Base-by-base conservation (phyloP, 2,797 vertebrate species). In the Aulostomus chinensis region DNA sequence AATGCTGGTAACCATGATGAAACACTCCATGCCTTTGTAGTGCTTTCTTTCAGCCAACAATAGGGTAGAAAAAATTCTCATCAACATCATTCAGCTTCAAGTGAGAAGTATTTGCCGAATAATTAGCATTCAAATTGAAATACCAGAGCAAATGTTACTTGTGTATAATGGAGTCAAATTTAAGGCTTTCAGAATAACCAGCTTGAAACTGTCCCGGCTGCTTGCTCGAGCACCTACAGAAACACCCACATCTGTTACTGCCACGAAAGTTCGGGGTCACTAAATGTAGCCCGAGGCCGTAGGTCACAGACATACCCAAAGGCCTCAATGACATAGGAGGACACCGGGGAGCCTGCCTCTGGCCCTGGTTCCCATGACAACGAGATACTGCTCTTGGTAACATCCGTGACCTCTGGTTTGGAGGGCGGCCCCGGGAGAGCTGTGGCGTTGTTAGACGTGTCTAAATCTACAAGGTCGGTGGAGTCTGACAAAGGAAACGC, bases 311-410 rank as follows among this genome's bases (percentile, higher is more conserved):
- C 88, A 33, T 94, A 99, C 96, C 96, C 98, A 74, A 99, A 99
- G 48, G 96, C 95, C 57, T 99, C 96, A 47, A 99, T 97, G 89
- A 98, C 93, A 88, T 96, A 97, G 66, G 93, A 91, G 57, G 89
- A 93, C 72, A 94, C 91, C 32, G 93, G 93, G 54, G 94, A 90
- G 51, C 81, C 86, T 38, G 91, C 93, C 79, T 93, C 92, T 17
- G 90, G 88, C 60, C 94, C 95, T 4, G 80, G 91, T 61, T 95
- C 93, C 95, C 96, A 98, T 84, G 95, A 96, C 87, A 98, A 90
- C 15, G 95, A 97, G 75, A 98, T 94, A 83, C 93, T 97, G 88
- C 93, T 98, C 88, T 94, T 98, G 60, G 93, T 95, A 60, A 98
- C 95, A 80, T 98, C 93, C 4, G 94, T 97, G 88, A 98, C 94